Percentiles rank a stretch among this genome's conserved stretches.
These are phyloP conservation scores for Apocrypta bakeri DNA, from an alignment of 1,140 invertebrate genomes.

Conservation along the genomic window DNA sequence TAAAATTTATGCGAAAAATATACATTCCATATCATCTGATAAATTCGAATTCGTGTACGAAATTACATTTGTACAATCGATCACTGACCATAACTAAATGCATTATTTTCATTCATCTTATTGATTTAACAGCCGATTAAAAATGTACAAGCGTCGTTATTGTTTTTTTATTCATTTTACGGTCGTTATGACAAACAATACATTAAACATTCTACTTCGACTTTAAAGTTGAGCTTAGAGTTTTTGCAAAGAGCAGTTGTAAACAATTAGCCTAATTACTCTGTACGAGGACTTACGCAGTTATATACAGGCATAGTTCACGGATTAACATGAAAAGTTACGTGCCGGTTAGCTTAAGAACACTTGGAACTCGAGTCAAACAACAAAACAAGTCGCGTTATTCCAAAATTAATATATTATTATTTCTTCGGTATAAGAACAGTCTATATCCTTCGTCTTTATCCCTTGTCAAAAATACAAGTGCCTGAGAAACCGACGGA, in stretches of 20 bases:
- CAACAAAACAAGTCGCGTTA: background rate
- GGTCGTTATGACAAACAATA: too few species aligned
- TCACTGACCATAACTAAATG: too few species aligned
- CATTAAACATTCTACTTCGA: background rate
- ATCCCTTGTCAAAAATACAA: too few species aligned
- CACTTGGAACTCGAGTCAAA: background rate
- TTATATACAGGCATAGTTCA: background rate
- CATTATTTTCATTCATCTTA: too few species aligned
- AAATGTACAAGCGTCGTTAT: too few species aligned
- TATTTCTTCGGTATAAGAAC: background rate
- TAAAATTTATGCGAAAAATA: too few species aligned
- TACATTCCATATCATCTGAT: too few species aligned
- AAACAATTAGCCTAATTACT: background rate
- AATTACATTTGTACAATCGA: too few species aligned
- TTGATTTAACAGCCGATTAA: too few species aligned
- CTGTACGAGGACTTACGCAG: background rate
- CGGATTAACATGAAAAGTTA: background rate
- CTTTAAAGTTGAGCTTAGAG: background rate
- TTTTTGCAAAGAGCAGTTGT: background rate
- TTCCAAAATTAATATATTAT: background rate
- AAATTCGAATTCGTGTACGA: too few species aligned
- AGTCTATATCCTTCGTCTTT: too few species aligned
- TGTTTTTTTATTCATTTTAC: too few species aligned
- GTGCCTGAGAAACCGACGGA: background rate
- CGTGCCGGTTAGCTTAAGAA: background rate